phyloP scores from a whole-genome alignment of 1,140 invertebrate species.

The Brachionus calyciflorus region DNA sequence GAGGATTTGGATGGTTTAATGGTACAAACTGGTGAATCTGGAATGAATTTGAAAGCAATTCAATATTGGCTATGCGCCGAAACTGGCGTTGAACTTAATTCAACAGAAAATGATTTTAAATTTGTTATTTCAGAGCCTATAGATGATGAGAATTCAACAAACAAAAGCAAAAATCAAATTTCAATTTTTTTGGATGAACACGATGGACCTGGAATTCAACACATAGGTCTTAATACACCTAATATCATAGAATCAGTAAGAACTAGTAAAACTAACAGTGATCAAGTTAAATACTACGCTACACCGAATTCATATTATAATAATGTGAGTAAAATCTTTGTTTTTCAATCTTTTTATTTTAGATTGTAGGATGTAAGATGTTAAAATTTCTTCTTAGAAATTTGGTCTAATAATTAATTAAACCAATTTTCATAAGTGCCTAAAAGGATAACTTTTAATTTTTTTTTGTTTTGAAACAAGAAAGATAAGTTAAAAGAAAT shows the following conservation, averaged over 20 bases:
- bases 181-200: slow-evolving; percentile 62
- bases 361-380: too few species aligned
- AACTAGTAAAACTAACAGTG: slow-evolving; percentile 52
- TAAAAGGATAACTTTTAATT: too few species aligned
- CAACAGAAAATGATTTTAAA: slow-evolving; percentile 53
- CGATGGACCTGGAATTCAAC: slow-evolving; percentile 63
- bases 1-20: slow-evolving; percentile 50
- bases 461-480: slow-evolving; percentile 26
- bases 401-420: too few species aligned
- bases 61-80: slow-evolving; percentile 65
- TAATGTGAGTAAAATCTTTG: not conserved
- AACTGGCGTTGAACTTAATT: slow-evolving; percentile 53
- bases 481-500: slow-evolving; percentile 42
- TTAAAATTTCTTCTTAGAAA: too few species aligned
- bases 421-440: too few species aligned
- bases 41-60: slow-evolving; percentile 61
- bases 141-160: slow-evolving; percentile 50
- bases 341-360: not conserved
- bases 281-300: slow-evolving; percentile 48
- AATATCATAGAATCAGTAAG: slow-evolving; percentile 58
- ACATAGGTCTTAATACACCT: slow-evolving; percentile 61
- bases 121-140: slow-evolving; percentile 63
- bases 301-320: slow-evolving; percentile 29
- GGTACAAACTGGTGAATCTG: slow-evolving; percentile 51
- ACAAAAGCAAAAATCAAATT: slow-evolving; percentile 60